These are phyloP conservation scores for Trissolcus japonicus DNA, from an alignment of 2,888 invertebrate species.

Conservation along the genomic window DNA sequence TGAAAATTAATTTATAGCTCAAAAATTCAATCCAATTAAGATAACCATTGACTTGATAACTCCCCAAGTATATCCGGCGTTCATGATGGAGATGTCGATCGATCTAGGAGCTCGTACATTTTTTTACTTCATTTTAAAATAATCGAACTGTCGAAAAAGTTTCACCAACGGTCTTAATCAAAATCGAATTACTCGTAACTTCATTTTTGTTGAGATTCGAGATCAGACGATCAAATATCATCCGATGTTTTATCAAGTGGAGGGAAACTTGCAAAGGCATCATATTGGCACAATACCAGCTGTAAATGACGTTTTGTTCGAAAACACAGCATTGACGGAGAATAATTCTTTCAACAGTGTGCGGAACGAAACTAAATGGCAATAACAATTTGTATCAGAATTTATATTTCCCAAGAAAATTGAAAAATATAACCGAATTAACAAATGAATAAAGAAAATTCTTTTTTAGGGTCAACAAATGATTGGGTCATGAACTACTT, in stretches of 20 bases:
- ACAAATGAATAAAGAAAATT: too few species aligned
- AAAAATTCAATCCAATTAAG: constrained; percentile 21
- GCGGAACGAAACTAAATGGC: constrained; percentile 3
- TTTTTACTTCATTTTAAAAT: not conserved
- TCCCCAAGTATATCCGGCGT: constrained; percentile 3
- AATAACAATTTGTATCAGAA: constrained; percentile 11
- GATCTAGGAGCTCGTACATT: not conserved
- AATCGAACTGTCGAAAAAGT: constrained; percentile 1
- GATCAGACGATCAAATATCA: too few species aligned
- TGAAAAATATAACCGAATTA: constrained; percentile 4
- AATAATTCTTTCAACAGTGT: constrained; percentile 34
- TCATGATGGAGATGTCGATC: not conserved
- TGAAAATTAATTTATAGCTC: constrained; percentile 18
- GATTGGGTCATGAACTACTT: too few species aligned
- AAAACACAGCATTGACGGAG: constrained; percentile 18
- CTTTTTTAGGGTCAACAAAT: too few species aligned
- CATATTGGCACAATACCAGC: constrained; percentile 33
- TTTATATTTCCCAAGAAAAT: constrained; percentile 8
- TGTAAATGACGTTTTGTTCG: constrained; percentile 34
- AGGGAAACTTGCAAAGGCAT: not conserved
- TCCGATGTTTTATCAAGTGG: not conserved
- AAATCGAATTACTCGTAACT: constrained; percentile 8
- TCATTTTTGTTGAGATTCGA: constrained; percentile 7
- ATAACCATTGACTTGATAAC: constrained; percentile 23
- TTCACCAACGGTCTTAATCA: constrained; percentile 5